Conservation (phyloP, 2,888 invertebrate species). For the Eledona agricola region DNA sequence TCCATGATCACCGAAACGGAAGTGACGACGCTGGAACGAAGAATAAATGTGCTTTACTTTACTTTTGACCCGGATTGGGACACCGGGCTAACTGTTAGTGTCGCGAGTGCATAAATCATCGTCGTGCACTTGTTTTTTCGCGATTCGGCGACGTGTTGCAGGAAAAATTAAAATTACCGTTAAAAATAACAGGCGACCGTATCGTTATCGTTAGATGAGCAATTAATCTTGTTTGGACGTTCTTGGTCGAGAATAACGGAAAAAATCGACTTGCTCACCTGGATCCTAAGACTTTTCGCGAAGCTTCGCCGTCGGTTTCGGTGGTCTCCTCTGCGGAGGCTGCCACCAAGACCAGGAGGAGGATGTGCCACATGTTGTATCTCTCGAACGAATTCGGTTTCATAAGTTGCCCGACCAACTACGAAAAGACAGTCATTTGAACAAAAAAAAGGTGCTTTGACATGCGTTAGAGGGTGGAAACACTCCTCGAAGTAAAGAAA, state of each 20-base stretch:
- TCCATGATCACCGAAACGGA: conserved; percentile 72
- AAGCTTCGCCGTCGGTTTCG: conserved; percentile 62
- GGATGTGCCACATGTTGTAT: conserved; percentile 23
- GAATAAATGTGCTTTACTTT: background rate
- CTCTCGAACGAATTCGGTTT: too few species aligned
- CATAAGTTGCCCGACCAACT: too few species aligned
- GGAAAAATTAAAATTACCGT: conserved; percentile 11
- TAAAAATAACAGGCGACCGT: conserved; percentile 9
- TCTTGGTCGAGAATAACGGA: too few species aligned
- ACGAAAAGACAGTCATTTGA: too few species aligned
- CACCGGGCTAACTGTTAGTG: too few species aligned
- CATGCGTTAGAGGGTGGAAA: too few species aligned
- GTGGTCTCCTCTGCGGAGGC: conserved; percentile 30
- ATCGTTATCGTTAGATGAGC: conserved; percentile 5
- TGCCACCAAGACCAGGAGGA: conserved; percentile 18
- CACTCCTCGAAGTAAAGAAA: too few species aligned
- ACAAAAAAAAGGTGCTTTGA: too few species aligned
- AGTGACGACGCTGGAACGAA: conserved; percentile 71
- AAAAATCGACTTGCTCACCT: conserved; percentile 63
- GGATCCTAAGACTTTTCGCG: conserved; percentile 69
- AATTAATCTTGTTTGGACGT: conserved; percentile 14
- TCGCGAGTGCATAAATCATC: too few species aligned
- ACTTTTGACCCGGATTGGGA: too few species aligned
- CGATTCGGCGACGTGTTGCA: too few species aligned
- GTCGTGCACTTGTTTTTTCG: too few species aligned